Conservation (phyloP, 2,888 invertebrate genomes). For the Platycheirus rosarum region DNA sequence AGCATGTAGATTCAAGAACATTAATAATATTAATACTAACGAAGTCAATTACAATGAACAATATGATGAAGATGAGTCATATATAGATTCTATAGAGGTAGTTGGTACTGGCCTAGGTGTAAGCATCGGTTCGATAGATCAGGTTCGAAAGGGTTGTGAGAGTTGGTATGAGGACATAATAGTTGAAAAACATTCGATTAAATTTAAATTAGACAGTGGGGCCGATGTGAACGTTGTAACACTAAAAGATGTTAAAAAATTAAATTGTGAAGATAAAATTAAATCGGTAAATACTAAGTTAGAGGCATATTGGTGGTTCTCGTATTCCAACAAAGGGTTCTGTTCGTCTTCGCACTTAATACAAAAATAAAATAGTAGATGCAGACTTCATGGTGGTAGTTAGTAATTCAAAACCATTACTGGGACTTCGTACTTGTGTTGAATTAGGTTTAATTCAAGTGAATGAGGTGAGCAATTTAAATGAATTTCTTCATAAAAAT, state of each 20-base stretch:
- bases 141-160: too few species aligned
- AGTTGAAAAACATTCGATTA: slow-evolving; percentile 25
- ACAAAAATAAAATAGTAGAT: slow-evolving; percentile 24
- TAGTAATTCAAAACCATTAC: slow-evolving; percentile 28
- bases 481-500: slow-evolving; percentile 20
- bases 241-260: neutral
- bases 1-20: too few species aligned
- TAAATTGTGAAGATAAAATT: slow-evolving; percentile 5
- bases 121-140: too few species aligned
- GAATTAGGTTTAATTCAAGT: too few species aligned
- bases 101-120: too few species aligned
- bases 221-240: slow-evolving; percentile 11
- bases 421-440: too few species aligned
- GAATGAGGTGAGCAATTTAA: slow-evolving; percentile 20
- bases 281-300: slow-evolving; percentile 2
- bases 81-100: too few species aligned
- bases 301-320: slow-evolving; percentile 8
- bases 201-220: too few species aligned
- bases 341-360: slow-evolving; percentile 26
- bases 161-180: too few species aligned
- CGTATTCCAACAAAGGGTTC: slow-evolving; percentile 28
- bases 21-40: too few species aligned
- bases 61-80: too few species aligned
- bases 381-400: slow-evolving; percentile 33
- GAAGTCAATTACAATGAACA: too few species aligned